Evolutionary conservation across 2,888 invertebrate genomes (phyloP).

Genomic region (Lutraria lutraria): DNA sequence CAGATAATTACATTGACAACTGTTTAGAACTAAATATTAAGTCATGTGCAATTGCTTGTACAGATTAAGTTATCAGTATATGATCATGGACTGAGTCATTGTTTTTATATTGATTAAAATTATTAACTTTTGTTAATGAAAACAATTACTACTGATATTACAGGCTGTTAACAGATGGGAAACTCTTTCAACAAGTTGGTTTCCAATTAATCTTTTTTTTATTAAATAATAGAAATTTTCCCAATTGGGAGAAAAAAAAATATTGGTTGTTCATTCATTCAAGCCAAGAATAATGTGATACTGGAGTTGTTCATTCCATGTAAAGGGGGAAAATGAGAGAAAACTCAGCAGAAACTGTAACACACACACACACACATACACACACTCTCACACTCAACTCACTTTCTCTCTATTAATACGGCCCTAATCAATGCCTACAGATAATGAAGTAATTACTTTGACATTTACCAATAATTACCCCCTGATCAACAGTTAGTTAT

Average conservation of each 20-base stretch:
- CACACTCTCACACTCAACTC: neutral
- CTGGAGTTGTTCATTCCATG: neutral
- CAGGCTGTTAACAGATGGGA: constrained; percentile 11
- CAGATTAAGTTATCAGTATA: neutral
- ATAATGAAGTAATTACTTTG: constrained; percentile 21
- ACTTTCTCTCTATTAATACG: neutral
- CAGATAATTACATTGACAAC: neutral
- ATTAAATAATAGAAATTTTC: neutral
- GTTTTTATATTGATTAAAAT: constrained; percentile 6
- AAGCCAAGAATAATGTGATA: neutral
- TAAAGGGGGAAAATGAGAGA: neutral
- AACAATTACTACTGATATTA: neutral
- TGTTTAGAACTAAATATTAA: neutral
- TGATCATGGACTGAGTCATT: neutral
- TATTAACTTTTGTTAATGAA: neutral
- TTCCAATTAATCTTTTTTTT: neutral
- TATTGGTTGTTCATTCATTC: neutral
- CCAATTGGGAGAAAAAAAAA: neutral
- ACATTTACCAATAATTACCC: constrained; percentile 14
- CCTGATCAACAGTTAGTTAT: constrained; percentile 15
- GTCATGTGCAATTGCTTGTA: neutral
- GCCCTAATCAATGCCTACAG: neutral
- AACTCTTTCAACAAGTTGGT: neutral
- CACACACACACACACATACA: neutral
- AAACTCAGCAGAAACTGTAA: neutral